Conservation (phyloP, 2,113 vertebrate genomes). For the Tragulus kanchil region DNA sequence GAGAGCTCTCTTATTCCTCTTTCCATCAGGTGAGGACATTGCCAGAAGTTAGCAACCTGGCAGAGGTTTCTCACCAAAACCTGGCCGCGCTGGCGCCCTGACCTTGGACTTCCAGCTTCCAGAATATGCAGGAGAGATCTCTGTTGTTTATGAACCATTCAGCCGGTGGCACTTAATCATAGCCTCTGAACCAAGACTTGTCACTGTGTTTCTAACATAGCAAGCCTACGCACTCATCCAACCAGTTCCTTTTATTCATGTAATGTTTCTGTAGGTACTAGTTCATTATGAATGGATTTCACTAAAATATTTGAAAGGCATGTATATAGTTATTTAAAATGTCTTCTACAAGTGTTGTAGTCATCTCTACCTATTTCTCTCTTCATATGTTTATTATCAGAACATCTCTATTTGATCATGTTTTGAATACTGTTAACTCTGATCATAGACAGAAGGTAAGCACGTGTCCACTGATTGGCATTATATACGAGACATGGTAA, state of each 20-base stretch:
- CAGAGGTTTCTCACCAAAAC: neutral
- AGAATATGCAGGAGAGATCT: too few relatives aligned
- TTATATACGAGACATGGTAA: neutral
- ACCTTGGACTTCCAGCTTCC: neutral
- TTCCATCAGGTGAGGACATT: neutral
- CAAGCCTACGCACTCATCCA: neutral
- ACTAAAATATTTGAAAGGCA: neutral
- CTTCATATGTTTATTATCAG: neutral
- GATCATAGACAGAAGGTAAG: neutral
- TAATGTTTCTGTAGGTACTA: neutral
- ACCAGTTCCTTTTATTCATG: neutral
- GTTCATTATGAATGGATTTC: neutral
- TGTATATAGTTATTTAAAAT: neutral
- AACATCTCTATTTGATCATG: neutral
- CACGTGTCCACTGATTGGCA: rapidly evolving
- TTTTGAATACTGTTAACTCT: neutral
- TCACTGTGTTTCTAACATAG: neutral
- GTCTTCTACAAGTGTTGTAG: neutral
- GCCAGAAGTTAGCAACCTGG: neutral
- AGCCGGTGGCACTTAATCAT: neutral
- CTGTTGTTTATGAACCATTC: neutral
- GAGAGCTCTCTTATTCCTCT: too few relatives aligned
- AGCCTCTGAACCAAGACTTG: neutral
- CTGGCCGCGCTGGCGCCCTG: neutral
- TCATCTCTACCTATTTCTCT: neutral